Conservation (phyloP, 2,113 vertebrate species). For the Columbina picui region DNA sequence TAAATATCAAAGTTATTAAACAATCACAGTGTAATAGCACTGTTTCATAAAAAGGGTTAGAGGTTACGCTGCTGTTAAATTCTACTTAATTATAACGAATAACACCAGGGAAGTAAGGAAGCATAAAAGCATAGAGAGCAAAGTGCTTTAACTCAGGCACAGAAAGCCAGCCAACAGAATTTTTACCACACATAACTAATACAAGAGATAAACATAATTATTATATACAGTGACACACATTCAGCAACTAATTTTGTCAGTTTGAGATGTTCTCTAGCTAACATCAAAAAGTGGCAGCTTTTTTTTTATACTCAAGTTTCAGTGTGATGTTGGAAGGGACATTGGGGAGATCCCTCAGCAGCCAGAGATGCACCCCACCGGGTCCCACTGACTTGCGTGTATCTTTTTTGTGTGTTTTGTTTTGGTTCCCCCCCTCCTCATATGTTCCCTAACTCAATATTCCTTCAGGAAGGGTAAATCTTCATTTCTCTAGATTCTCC, state of each 20-base stretch:
- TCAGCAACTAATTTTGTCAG: neutral
- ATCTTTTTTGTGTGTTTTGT: too few relatives aligned
- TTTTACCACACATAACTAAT: neutral
- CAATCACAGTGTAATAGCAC: neutral
- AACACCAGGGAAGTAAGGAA: neutral
- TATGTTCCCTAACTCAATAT: neutral
- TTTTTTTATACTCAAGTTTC: neutral
- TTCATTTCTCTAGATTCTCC: neutral
- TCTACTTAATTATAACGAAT: neutral
- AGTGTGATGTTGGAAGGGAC: neutral
- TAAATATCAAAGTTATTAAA: neutral
- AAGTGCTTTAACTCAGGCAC: neutral
- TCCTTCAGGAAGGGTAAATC: neutral
- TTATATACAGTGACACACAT: neutral
- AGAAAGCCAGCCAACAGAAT: neutral
- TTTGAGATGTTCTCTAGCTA: neutral
- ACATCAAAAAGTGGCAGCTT: neutral
- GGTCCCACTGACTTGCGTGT: neutral
- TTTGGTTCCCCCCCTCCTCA: too few relatives aligned
- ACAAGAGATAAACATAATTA: neutral
- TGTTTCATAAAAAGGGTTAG: neutral
- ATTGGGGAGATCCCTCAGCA: neutral
- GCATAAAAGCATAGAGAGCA: neutral
- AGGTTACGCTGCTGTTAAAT: neutral
- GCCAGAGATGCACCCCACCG: neutral